Evolutionary conservation across 2,888 invertebrate genomes (phyloP).

Genomic region (Merodon equestris): DNA sequence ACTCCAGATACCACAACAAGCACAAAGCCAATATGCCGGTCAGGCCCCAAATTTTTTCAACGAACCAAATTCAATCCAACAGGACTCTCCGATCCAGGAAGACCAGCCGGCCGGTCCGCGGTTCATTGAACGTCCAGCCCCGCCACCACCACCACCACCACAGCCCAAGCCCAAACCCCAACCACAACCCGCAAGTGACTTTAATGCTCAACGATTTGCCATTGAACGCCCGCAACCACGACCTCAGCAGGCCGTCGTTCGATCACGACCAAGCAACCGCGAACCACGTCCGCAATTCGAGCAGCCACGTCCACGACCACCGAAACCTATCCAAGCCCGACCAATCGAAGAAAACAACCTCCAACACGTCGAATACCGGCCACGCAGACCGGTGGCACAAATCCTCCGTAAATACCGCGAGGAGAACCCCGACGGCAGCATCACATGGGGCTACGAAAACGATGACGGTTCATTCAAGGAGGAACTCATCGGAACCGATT

Average conservation of each 20-base stretch:
- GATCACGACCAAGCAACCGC: slow-evolving; percentile 34
- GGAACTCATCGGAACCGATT: slow-evolving; percentile 89
- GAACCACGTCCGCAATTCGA: slow-evolving; percentile 81
- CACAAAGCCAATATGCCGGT: slow-evolving; percentile 73
- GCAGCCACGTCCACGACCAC: slow-evolving; percentile 72
- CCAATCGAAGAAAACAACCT: slow-evolving; percentile 73
- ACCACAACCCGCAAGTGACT: slow-evolving; percentile 74
- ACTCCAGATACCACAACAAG: slow-evolving; percentile 77
- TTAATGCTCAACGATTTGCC: slow-evolving; percentile 74
- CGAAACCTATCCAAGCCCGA: slow-evolving; percentile 75
- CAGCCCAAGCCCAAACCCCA: slow-evolving; percentile 71
- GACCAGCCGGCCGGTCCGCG: slow-evolving; percentile 73
- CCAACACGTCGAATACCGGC: slow-evolving; percentile 71
- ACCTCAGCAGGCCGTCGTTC: slow-evolving; percentile 61
- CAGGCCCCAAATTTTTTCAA: slow-evolving; percentile 74
- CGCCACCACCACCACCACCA: slow-evolving; percentile 69
- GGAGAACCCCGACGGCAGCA: slow-evolving; percentile 87
- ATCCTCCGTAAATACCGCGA: slow-evolving; percentile 86
- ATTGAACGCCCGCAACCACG: slow-evolving; percentile 72
- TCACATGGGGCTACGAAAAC: slow-evolving; percentile 93
- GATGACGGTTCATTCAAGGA: slow-evolving; percentile 93
- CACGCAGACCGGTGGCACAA: slow-evolving; percentile 86
- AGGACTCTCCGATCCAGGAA: slow-evolving; percentile 78
- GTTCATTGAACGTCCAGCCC: slow-evolving; percentile 74
- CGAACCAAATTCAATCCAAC: slow-evolving; percentile 76